phyloP scores from a whole-genome alignment of 30 jellyfish, hydroid and myxozoan genomes.

The Turritopsis rubra region DNA sequence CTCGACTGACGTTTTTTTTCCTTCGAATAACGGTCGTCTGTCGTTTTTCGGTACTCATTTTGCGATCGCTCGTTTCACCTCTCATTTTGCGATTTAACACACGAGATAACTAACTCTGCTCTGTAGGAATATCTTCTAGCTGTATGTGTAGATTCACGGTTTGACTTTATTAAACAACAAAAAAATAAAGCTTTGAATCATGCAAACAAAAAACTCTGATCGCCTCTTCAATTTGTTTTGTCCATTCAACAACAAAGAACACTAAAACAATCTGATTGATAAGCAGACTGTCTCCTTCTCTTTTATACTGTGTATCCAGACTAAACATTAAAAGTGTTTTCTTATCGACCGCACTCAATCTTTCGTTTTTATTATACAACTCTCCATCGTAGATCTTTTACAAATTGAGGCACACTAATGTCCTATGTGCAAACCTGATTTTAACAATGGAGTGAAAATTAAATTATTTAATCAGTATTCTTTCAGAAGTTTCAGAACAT shows the following conservation, averaged over 20 bases:
- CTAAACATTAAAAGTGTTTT: neutral
- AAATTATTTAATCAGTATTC: neutral
- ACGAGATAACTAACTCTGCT: too few species aligned
- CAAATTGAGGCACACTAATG: neutral
- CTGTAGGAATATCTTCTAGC: too few species aligned
- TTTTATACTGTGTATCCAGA: neutral
- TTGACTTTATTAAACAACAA: neutral
- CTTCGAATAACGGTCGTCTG: conserved; percentile 24
- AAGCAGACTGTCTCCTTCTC: neutral
- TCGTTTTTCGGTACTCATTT: conserved; percentile 1
- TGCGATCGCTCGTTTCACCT: neutral
- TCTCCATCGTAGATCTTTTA: neutral
- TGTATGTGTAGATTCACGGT: too few species aligned
- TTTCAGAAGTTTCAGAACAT: neutral
- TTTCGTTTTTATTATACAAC: neutral
- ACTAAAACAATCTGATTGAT: neutral
- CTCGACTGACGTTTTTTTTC: neutral
- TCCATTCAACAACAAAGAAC: neutral
- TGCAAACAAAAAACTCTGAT: neutral
- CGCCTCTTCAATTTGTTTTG: neutral
- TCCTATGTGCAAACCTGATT: neutral
- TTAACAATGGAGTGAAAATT: neutral
- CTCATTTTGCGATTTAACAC: neutral
- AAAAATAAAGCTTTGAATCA: neutral
- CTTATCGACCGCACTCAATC: neutral